A percentile compares a stretch with the other conserved stretches of the same genome.
Conservation (phyloP, 2,113 vertebrate species). For the Otis tarda region DNA sequence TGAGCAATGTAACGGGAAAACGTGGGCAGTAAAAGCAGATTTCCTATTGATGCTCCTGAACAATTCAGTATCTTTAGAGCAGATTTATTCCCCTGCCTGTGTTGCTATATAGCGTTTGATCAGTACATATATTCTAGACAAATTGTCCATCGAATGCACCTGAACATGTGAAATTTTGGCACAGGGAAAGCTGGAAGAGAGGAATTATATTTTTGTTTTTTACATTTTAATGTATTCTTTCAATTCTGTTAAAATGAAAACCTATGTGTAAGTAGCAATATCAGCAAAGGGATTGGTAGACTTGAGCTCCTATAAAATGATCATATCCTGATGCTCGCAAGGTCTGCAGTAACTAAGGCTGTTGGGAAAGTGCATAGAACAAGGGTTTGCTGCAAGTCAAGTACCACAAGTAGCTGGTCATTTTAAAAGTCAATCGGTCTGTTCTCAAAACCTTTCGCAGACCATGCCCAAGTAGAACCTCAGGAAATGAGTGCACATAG, state of each 20-base stretch:
- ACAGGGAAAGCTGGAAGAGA: not conserved
- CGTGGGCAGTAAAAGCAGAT: not conserved
- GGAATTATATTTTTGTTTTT: not conserved
- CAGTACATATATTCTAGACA: not conserved
- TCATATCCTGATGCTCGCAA: not conserved
- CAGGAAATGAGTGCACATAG: not conserved
- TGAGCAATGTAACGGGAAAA: not conserved
- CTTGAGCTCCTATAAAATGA: not conserved
- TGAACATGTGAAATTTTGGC: not conserved
- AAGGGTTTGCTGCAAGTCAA: not conserved
- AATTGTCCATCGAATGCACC: not conserved
- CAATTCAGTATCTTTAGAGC: not conserved
- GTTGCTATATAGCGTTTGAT: not conserved
- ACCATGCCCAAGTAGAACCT: rapidly evolving
- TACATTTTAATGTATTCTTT: not conserved
- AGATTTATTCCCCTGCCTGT: not conserved
- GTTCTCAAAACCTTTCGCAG: not conserved
- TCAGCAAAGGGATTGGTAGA: not conserved
- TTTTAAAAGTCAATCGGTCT: not conserved
- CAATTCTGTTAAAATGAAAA: not conserved
- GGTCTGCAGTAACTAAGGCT: not conserved
- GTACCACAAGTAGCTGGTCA: not conserved
- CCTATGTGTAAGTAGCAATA: not conserved
- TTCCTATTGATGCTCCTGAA: not conserved
- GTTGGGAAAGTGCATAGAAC: not conserved